These are phyloP conservation scores for Gephyroberyx darwinii DNA, from an alignment of 2,797 vertebrate species.

Conservation along the genomic window DNA sequence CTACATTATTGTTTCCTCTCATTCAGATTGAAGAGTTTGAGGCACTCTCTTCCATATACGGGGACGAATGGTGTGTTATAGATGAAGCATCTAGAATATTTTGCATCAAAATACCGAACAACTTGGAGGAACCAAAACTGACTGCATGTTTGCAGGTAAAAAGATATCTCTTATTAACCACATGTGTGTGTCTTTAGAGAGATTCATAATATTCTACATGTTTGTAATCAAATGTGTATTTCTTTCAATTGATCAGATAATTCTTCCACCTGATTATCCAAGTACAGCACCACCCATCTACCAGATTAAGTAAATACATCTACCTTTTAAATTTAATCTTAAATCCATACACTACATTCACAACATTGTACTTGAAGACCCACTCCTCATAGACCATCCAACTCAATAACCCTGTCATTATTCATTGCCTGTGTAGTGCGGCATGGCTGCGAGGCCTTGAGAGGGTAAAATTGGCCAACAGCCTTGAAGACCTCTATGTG, in stretches of 20 bases:
- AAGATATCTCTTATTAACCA: not conserved
- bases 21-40: constrained; percentile 94
- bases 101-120: constrained; percentile 90
- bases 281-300: constrained; percentile 92
- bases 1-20: constrained; percentile 25
- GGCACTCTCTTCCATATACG: constrained; percentile 95
- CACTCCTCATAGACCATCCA: constrained; percentile 31
- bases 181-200: not conserved
- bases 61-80: constrained; percentile 95
- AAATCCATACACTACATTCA: constrained; percentile 49
- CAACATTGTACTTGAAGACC: constrained; percentile 53
- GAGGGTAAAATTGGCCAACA: constrained; percentile 86
- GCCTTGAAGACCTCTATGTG: constrained; percentile 94
- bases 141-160: constrained; percentile 92
- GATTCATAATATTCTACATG: not conserved
- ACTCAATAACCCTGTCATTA: constrained; percentile 65
- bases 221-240: constrained; percentile 11
- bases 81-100: constrained; percentile 92
- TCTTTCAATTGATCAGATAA: constrained; percentile 79
- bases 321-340: constrained; percentile 65
- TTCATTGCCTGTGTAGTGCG: constrained; percentile 83
- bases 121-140: constrained; percentile 83
- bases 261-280: constrained; percentile 92
- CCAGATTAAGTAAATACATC: constrained; percentile 92
- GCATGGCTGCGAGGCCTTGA: constrained; percentile 92